phyloP scores from a whole-genome alignment of 1,140 invertebrate genomes.

The Anastrepha ludens region DNA sequence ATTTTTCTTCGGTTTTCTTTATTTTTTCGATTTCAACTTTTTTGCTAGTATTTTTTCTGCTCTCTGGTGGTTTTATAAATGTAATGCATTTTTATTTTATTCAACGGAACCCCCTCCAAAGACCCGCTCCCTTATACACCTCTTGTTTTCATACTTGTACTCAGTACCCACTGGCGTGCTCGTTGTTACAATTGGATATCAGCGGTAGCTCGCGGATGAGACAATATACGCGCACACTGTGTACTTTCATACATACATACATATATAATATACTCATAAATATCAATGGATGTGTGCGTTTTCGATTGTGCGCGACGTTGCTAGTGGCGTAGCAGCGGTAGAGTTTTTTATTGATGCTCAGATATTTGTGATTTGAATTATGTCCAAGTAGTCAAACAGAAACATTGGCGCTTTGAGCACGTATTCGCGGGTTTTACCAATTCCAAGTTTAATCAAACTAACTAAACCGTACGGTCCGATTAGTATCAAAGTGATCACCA shows the following conservation, averaged over 20 bases:
- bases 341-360: conserved; percentile 74
- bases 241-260: neutral
- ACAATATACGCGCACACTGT: neutral
- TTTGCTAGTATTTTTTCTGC: conserved; percentile 5
- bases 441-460: conserved; percentile 27
- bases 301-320: neutral
- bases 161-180: conserved; percentile 4
- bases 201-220: conserved; percentile 2
- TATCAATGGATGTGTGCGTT: neutral
- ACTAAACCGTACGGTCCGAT: neutral
- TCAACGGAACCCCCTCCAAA: neutral
- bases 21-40: conserved; percentile 35
- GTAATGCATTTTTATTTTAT: conserved; percentile 47
- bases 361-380: conserved; percentile 73
- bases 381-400: conserved; percentile 74
- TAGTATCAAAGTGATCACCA: conserved; percentile 4
- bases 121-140: neutral
- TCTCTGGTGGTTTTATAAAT: conserved; percentile 38
- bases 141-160: conserved; percentile 44
- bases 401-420: conserved; percentile 74
- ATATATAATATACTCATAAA: neutral
- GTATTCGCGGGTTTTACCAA: conserved; percentile 69
- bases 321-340: neutral
- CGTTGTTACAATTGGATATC: conserved; percentile 37
- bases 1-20: neutral